Evolutionary conservation across 2,797 vertebrate species (phyloP).

Genomic region (Falco berigora): DNA sequence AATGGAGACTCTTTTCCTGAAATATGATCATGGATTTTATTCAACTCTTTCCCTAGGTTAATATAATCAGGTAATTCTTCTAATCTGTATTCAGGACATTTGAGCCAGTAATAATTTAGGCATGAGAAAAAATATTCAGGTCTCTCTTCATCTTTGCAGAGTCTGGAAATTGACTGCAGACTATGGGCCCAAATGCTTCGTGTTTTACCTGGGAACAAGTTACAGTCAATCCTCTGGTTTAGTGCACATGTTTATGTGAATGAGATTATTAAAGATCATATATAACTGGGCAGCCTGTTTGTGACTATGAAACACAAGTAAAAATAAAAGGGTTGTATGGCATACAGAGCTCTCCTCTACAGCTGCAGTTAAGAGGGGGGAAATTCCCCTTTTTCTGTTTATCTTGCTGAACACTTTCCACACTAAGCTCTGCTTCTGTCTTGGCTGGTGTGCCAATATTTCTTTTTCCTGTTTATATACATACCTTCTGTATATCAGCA

Average conservation of each 20-base stretch:
- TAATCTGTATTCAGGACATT: constrained; percentile 41
- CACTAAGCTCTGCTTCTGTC: not conserved
- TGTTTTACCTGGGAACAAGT: not conserved
- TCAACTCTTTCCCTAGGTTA: constrained; percentile 28
- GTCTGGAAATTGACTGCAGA: not conserved
- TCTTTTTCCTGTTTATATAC: not conserved
- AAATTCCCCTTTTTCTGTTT: not conserved
- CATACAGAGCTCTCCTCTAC: not conserved
- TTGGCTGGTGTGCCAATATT: not conserved
- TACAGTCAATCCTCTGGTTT: not conserved
- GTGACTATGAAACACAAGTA: not conserved
- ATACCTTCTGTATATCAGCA: not conserved
- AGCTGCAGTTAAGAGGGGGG: not conserved
- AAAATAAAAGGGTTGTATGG: not conserved
- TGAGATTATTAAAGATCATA: constrained; percentile 14
- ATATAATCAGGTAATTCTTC: constrained; percentile 19
- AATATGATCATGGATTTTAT: constrained; percentile 11
- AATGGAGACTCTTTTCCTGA: constrained; percentile 25
- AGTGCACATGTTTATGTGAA: not conserved
- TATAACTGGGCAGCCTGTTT: not conserved
- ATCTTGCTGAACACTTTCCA: not conserved
- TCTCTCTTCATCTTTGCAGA: constrained; percentile 18
- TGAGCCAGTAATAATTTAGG: constrained; percentile 28
- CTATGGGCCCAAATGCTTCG: not conserved
- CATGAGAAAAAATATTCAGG: constrained; percentile 5